Conservation (phyloP, 2,797 vertebrate species). For the Tiaroga cobitis region DNA sequence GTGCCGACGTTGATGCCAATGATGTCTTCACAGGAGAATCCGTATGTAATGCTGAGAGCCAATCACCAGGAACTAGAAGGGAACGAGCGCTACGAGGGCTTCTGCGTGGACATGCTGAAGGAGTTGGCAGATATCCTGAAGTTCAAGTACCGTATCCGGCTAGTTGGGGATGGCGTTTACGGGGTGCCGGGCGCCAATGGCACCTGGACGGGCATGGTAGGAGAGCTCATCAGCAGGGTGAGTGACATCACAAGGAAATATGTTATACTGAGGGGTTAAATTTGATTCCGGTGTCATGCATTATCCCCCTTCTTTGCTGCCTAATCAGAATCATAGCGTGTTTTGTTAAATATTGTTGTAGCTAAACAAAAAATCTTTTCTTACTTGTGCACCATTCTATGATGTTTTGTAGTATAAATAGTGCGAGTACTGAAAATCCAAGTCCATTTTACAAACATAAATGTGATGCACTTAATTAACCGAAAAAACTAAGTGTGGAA, state of each 20-base stretch:
- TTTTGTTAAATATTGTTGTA: neutral
- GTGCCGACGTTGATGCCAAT: neutral
- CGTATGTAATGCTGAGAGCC: constrained; percentile 94
- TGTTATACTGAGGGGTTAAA: neutral
- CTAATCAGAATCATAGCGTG: neutral
- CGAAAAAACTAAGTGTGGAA: neutral
- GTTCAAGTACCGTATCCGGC: constrained; percentile 95
- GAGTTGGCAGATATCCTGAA: constrained; percentile 93
- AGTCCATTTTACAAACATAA: neutral
- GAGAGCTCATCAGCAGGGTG: constrained; percentile 96
- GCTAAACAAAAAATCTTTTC: neutral
- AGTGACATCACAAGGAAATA: constrained; percentile 57
- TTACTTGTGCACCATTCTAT: neutral
- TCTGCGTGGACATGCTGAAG: constrained; percentile 97
- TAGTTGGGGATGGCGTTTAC: constrained; percentile 92
- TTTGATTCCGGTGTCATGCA: neutral
- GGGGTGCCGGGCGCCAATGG: constrained; percentile 93
- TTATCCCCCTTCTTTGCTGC: neutral
- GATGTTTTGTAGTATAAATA: neutral
- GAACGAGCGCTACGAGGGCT: constrained; percentile 94
- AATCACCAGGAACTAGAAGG: constrained; percentile 94
- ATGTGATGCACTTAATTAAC: neutral
- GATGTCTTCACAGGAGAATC: constrained; percentile 91
- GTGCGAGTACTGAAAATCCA: neutral
- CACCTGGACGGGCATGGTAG: constrained; percentile 97